Evolutionary conservation across 2,113 vertebrate genomes (phyloP), one percentile per base, ranked within the genome.

Genomic region (Jacana jacana): DNA sequence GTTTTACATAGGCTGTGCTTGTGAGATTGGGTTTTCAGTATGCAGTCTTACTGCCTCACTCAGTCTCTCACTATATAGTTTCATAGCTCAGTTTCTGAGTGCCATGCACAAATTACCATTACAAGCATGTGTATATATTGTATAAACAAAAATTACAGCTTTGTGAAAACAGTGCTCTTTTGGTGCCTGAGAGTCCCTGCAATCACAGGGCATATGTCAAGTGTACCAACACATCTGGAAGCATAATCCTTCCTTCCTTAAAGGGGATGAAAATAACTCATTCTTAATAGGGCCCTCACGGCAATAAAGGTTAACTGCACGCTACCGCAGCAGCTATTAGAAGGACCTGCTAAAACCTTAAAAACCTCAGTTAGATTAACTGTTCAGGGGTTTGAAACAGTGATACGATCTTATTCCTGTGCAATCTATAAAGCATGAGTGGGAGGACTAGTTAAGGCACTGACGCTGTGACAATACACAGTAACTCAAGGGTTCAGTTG

Each of bases 291-390:
- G 79, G 51, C 88, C 87, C 87, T 89, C 40, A 86, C 1, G 70
- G 94, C 94, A 96, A 93, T 95, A 96, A 96, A 96, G 88, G 94
- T 96, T 97, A 97, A 97, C 90, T 88, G 81, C 81, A 90, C 79
- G 27, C 72, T 55, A 69, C 82, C 79, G 88, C 0, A 0, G 55
- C 76, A 97, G 61, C 88, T 95, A 72, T 96, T 97, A 95, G 85
- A 90, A 91, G 66, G 88, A 95, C 81, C 93, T 89, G 93, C 65
- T 94, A 77, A 97, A 94, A 89, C 83, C 72, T 94, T 93, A 93
- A 95, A 95, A 75, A 73, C 86, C 91, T 94, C 95, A 72, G 76
- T 81, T 71, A 95, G 91, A 97, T 95, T 95, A 96, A 95, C 91
- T 82, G 84, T 82, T 95, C 52, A 37, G 96, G 58, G 86, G 49